Evolutionary conservation across 1,140 invertebrate species (phyloP).

Genomic region (Centruroides sculpturatus): DNA sequence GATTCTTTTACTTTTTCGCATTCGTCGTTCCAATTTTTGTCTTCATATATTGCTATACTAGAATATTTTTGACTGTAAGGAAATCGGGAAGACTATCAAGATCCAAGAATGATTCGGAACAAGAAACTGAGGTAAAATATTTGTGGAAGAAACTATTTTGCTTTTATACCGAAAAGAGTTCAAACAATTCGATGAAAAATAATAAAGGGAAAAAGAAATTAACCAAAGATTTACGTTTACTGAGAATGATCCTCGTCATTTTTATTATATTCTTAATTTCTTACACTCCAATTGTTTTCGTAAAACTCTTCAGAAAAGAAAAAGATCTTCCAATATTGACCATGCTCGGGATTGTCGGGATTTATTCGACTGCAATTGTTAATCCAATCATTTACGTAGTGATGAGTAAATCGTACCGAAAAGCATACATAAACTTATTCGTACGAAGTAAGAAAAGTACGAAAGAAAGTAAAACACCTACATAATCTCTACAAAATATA

Average conservation of each 20-base stretch:
- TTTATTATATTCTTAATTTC: conserved; percentile 5
- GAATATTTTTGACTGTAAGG: conserved; percentile 54
- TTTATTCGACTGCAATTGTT: conserved; percentile 69
- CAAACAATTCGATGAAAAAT: too few species aligned
- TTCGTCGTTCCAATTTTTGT: conserved; percentile 62
- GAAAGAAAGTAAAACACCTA: too few species aligned
- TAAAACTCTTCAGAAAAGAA: conserved; percentile 10
- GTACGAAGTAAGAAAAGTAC: too few species aligned
- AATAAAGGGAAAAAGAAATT: neutral
- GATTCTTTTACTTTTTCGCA: conserved; percentile 61
- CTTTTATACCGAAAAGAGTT: neutral
- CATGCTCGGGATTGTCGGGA: conserved; percentile 56
- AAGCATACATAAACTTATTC: conserved; percentile 2
- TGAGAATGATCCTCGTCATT: conserved; percentile 8
- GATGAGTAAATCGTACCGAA: conserved; percentile 26
- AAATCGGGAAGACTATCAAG: neutral
- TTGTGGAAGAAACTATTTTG: neutral
- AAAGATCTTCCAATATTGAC: conserved; percentile 6
- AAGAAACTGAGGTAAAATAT: neutral
- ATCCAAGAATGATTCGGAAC: neutral
- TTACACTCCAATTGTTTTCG: conserved; percentile 5
- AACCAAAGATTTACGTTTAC: conserved; percentile 1
- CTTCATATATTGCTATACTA: conserved; percentile 62
- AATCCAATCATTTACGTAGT: conserved; percentile 62
- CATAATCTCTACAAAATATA: too few species aligned